These are phyloP conservation scores for Aphidius ervi DNA, from an alignment of 1,140 invertebrate species.

Conservation along the genomic window DNA sequence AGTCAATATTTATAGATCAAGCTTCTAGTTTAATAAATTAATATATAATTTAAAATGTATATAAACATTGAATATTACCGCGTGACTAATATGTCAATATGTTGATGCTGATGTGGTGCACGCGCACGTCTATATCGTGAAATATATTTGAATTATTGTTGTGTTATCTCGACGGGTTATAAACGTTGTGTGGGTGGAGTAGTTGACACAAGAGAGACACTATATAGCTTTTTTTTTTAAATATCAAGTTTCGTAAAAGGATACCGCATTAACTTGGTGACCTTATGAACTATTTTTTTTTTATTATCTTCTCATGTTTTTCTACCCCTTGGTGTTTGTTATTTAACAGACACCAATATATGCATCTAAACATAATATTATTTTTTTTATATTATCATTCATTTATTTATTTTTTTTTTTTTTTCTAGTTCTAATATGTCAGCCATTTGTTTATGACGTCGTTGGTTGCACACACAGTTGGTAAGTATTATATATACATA, in stretches of 20 bases:
- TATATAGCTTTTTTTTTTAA: not conserved
- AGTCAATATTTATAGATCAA: not conserved
- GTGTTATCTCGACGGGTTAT: conserved; percentile 41
- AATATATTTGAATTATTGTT: conserved; percentile 46
- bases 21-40: not conserved
- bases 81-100: conserved; percentile 43
- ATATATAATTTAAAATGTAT: conserved; percentile 9
- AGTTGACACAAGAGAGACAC: not conserved
- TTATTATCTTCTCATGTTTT: too few relatives aligned
- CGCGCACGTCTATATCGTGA: conserved; percentile 37
- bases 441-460: conserved; percentile 48
- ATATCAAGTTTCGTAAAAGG: conserved; percentile 50
- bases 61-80: conserved; percentile 1
- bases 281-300: too few relatives aligned
- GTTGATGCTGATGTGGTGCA: conserved; percentile 7
- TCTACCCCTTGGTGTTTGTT: conserved; percentile 1
- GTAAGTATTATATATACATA: too few relatives aligned
- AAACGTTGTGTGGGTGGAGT: conserved; percentile 21
- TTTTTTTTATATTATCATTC: not conserved
- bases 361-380: not conserved
- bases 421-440: conserved; percentile 49
- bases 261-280: conserved; percentile 20
- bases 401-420: not conserved
- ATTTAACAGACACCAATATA: not conserved
- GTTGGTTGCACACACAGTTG: conserved; percentile 19